Evolutionary conservation across 2,888 invertebrate genomes (phyloP).

Genomic region (Epirrhoe alternata): DNA sequence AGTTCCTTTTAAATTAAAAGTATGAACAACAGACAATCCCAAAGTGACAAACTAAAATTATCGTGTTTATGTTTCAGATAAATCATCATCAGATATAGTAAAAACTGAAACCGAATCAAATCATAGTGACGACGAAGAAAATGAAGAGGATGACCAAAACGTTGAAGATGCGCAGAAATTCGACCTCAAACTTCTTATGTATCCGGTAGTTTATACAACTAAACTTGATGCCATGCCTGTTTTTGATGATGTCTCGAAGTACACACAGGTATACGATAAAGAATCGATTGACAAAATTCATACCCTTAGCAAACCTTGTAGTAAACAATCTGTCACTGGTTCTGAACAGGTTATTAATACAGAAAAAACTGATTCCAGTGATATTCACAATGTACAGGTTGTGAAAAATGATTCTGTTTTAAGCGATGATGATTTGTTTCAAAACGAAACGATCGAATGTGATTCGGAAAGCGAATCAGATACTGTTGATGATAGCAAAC

Average conservation of each 20-base stretch:
- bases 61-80: slow-evolving; percentile 20
- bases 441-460: slow-evolving; percentile 21
- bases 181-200: slow-evolving; percentile 71
- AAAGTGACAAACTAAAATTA: not conserved
- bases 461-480: slow-evolving; percentile 39
- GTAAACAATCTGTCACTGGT: slow-evolving; percentile 41
- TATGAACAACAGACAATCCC: not conserved
- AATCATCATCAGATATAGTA: not conserved
- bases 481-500: slow-evolving; percentile 45
- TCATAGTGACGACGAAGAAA: not conserved
- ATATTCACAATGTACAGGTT: slow-evolving; percentile 5
- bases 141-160: slow-evolving; percentile 18
- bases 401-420: slow-evolving; percentile 4
- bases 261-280: slow-evolving; percentile 50
- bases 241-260: slow-evolving; percentile 48
- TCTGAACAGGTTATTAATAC: slow-evolving; percentile 29
- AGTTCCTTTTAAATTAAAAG: not conserved
- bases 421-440: slow-evolving; percentile 35
- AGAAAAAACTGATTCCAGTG: not conserved
- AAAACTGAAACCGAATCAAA: not conserved
- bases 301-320: slow-evolving; percentile 65
- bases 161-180: slow-evolving; percentile 51
- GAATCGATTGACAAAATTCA: slow-evolving; percentile 56
- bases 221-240: slow-evolving; percentile 68
- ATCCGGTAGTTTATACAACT: slow-evolving; percentile 66